Evolutionary conservation across 2,113 vertebrate species (phyloP), one percentile per base, ranked within the genome.

Genomic region (Triplophysa tibetana): DNA sequence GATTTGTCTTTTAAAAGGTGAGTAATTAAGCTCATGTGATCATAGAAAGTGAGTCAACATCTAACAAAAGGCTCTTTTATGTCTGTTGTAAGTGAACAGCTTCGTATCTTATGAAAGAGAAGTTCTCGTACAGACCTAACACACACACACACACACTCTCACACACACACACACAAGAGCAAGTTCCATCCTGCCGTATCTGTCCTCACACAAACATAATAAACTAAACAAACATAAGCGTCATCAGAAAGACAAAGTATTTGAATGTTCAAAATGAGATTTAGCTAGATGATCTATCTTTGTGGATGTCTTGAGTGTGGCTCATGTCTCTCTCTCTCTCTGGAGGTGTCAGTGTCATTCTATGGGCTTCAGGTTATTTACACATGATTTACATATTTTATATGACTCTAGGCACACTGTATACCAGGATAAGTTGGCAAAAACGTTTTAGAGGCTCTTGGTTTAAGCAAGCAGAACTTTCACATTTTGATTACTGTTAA

Each of bases 31-130:
- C 50, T 50, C n/a, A 8, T 54, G 17, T n/a, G 10, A 74, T 58
- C 24, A 74, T 3, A 38, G 10, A 2, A 10, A 23, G 41, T 61
- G 72, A 62, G 72, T 75, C 72, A 61, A 9, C 4, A 2, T 13
- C 2, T 1, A 26, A 63, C 73, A 75, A 75, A 75, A 4, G 38
- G 38, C 56, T 17, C 16, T 41, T 74, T 74, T 74, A 74, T 14
- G 12, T n/a, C 12, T 45, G 8, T 21, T 21, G 17, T 29, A 2
- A 52, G 16, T 17, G 2, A 23, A 54, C 11, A 2, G 11, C 11
- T 14, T 41, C 26, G 9, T 54, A 16, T 43, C 16, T 26, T 14
- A 62, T 75, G 13, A 75, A 17, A 75, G 41, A 8, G 14, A 41
- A 23, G 19, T 38, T 38, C 33, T 3, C 3, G 50, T 33, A 24